Conservation (phyloP, 2,888 invertebrate species). For the Desoria tigrina region DNA sequence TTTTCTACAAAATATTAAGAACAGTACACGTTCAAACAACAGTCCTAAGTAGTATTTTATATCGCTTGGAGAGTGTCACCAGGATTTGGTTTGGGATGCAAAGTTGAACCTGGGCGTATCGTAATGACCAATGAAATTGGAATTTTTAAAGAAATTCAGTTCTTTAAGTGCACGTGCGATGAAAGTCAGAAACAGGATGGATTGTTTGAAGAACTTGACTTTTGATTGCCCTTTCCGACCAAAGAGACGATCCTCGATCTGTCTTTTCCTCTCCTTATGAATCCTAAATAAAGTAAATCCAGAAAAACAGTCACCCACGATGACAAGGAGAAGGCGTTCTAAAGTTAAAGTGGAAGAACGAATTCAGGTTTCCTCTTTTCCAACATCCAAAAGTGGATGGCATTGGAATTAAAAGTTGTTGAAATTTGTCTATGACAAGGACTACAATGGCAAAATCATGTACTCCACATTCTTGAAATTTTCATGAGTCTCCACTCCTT, state of each 20-base stretch:
- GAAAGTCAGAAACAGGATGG: too few species aligned
- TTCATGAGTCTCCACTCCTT: constrained; percentile 20
- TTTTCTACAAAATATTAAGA: too few species aligned
- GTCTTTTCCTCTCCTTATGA: not conserved
- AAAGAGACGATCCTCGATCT: constrained; percentile 1
- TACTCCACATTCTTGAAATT: constrained; percentile 46
- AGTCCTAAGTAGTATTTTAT: too few species aligned
- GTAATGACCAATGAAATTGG: too few species aligned
- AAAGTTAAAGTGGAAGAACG: constrained; percentile 33
- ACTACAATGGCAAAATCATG: constrained; percentile 51
- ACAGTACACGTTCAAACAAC: too few species aligned
- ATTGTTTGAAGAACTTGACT: not conserved
- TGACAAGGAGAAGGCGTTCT: constrained; percentile 36
- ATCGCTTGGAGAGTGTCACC: too few species aligned
- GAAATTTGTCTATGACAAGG: constrained; percentile 51
- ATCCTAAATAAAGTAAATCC: constrained; percentile 1
- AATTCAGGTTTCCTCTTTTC: constrained; percentile 16
- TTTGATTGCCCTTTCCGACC: not conserved
- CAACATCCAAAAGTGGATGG: constrained; percentile 44
- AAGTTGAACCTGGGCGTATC: too few species aligned
- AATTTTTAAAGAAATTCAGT: too few species aligned
- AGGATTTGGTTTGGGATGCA: too few species aligned
- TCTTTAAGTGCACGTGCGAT: too few species aligned
- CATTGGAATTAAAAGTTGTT: constrained; percentile 47
- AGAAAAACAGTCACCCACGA: constrained; percentile 41